Evolutionary conservation across 1,140 invertebrate genomes (phyloP), one percentile per base, ranked within the genome.

Genomic region (Anastrepha obliqua): DNA sequence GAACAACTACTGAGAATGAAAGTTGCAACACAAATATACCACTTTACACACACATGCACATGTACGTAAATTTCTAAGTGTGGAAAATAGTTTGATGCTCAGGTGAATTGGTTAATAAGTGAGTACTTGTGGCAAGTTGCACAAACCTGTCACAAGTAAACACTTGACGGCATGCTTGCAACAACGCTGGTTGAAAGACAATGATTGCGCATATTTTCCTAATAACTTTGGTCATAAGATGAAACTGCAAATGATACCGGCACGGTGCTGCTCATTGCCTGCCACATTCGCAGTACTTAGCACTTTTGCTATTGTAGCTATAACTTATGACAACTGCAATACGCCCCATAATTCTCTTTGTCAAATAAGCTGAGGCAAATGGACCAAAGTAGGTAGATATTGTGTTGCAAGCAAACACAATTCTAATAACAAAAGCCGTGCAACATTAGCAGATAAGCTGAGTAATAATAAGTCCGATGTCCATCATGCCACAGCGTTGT

Each of bases 361-460:
- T 11, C 55, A 51, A 58, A 81, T 67, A 81, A 55, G 17, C 47
- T 55, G 4, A 81, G 29, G 47, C 42, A n/a, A 55, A 51, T 20
- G 8, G n/a, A 55, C 3, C 17, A 11, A n/a, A 74, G 17, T 74
- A 47, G 15, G 3, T 47, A 39, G 74, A 42, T 6, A 13, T 17
- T 20, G 29, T n/a, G 74, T 81, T 20, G 74, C 44, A 81, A 55
- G 74, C 2, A 55, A 81, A 0, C 1, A 44, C 29, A 70, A 47
- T 74, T 51, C 42, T 47, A 74, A 74, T 74, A 74, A 20, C 47
- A 15, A 15, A 1, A 47, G 9, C 74, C 20, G 47, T 55, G 74
- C 74, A 81, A 81, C 74, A 81, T 81, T 81, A 81, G n/a, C 74
- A 81, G n/a, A 44, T 81, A 81, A 81, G 74, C 55, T 81, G 74